phyloP scores from a whole-genome alignment of 2,113 vertebrate genomes.

The Nerophis ophidion region DNA sequence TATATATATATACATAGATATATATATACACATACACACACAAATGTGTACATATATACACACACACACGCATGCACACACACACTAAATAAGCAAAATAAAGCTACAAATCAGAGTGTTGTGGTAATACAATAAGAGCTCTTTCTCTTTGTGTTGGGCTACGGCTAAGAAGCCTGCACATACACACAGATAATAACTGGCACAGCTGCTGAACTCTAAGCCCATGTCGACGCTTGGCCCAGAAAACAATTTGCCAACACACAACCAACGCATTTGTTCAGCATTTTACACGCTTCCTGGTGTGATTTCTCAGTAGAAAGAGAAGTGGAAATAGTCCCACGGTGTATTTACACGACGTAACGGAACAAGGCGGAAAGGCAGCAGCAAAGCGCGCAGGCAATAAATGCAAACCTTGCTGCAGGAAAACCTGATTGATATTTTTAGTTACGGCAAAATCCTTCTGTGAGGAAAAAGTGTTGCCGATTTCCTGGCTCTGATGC shows the following conservation, averaged over 20 bases:
- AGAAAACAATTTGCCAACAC: conserved; percentile 41
- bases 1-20: too few species aligned
- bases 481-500: too few species aligned
- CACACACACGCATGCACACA: too few species aligned
- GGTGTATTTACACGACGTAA: conserved; percentile 24
- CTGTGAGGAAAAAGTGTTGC: too few species aligned
- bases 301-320: conserved; percentile 3
- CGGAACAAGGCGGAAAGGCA: conserved; percentile 22
- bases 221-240: conserved; percentile 30
- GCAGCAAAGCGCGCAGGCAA: neutral
- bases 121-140: neutral
- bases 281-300: conserved; percentile 6
- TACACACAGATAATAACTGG: conserved; percentile 21
- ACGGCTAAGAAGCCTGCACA: neutral
- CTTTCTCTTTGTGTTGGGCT: neutral
- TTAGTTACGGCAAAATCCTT: too few species aligned
- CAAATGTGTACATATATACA: neutral
- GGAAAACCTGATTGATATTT: neutral
- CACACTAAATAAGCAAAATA: too few species aligned
- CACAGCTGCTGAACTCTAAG: conserved; percentile 27
- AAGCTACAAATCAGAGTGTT: neutral
- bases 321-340: conserved; percentile 17
- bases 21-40: too few species aligned
- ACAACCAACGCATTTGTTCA: conserved; percentile 23
- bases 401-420: neutral